Base-by-base conservation (phyloP, 2,888 invertebrate species). In the Drosophila emarginata region DNA sequence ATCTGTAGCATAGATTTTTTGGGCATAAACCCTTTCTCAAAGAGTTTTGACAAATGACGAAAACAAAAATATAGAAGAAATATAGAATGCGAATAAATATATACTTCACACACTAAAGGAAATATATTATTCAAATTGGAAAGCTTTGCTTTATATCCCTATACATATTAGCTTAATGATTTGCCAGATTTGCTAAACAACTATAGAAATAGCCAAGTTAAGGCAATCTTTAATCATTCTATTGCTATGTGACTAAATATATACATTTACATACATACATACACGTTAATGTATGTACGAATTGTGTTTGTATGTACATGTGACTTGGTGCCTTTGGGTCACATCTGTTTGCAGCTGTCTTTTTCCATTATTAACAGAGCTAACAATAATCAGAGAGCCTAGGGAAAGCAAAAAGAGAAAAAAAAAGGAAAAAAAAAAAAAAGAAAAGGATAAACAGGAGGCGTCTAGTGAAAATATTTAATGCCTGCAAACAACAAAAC, bases 311-410 rank as follows among this genome's bases (percentile, higher is more conserved):
- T 26, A 26, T 26, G 37, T 39, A 11, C 39, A 36, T 45, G 45
- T 45, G 45, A 45, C 45, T 45, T 45, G 45, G 60, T 58, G 26
- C 39, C 57, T 53, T 36, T 60, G 65, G 74, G 82, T 82, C 82
- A 57, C 86, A 81, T 71, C 80, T 85, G 85, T 74, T 85, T 67
- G 75, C 72, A 74, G 68, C 80, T 82, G 83, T 74, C 73, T 82
- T 85, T 81, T 72, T 26, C 65, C 74, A 68, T 85, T 81, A 85
- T 81, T 81, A 85, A 85, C 81, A 82, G 73, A 82, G 83, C 80
- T 83, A 81, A 81, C 86, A 81, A 74, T 80, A 85, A 82, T 81
- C 81, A 82, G 80, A 67, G 86, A 67, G 81, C 83, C 78, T 85
- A 77, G 80, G 45, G 45, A 45, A 45, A 45, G 70, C 70, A 26